Conservation (phyloP, 2,797 vertebrate species). For the Parotocinclus haroldoi region DNA sequence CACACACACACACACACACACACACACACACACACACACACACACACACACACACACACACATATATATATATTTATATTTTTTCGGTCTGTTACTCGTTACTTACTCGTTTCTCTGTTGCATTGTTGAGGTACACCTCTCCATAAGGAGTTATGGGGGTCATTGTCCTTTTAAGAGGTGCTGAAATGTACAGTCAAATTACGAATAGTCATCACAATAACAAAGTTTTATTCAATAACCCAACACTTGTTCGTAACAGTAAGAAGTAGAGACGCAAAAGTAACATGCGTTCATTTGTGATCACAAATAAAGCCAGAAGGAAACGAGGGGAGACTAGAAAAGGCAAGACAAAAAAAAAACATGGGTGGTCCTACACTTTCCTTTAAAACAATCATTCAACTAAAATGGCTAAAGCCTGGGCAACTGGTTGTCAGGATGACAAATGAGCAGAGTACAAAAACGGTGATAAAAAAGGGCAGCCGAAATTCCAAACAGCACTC, state of each 20-base stretch:
- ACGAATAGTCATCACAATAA: too few species aligned
- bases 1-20: too few species aligned
- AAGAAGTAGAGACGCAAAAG: too few species aligned
- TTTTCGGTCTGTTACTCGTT: not conserved
- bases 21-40: too few species aligned
- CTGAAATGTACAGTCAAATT: constrained; percentile 56
- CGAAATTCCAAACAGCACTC: constrained; percentile 49
- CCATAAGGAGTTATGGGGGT: constrained; percentile 83
- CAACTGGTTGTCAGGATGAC: constrained; percentile 70
- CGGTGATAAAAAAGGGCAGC: constrained; percentile 61
- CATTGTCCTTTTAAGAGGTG: constrained; percentile 65
- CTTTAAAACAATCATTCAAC: constrained; percentile 59
- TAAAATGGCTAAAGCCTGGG: constrained; percentile 59
- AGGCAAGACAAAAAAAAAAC: constrained; percentile 7
- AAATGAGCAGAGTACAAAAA: constrained; percentile 68
- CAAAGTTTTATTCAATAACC: too few species aligned
- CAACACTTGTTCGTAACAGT: too few species aligned
- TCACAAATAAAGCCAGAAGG: not conserved
- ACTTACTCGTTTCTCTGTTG: constrained; percentile 76
- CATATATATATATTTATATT: too few species aligned
- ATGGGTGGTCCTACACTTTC: constrained; percentile 62
- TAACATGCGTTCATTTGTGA: too few species aligned
- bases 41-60: too few species aligned
- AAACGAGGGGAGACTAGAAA: not conserved
- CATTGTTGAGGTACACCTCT: constrained; percentile 81